Conservation (phyloP, 2,797 vertebrate species). For the Atherinosoma microstoma region DNA sequence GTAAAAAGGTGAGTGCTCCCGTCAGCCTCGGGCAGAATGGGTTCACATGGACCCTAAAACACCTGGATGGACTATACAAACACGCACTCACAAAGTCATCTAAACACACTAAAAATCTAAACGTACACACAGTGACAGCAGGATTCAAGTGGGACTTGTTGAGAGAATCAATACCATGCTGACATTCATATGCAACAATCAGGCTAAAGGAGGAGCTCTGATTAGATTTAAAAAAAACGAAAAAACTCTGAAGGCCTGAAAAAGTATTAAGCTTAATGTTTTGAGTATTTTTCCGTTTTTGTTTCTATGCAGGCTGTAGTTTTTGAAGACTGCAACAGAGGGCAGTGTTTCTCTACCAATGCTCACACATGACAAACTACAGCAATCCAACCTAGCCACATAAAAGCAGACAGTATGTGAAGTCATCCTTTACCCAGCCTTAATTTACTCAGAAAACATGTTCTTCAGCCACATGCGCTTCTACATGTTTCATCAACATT, state of each 20-base stretch:
- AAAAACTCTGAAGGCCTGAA: background rate
- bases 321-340: slow-evolving; percentile 43
- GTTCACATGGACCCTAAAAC: slow-evolving; percentile 44
- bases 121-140: background rate
- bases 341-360: slow-evolving; percentile 58
- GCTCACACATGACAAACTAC: background rate
- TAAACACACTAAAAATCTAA: background rate
- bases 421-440: slow-evolving; percentile 44
- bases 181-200: background rate
- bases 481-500: background rate
- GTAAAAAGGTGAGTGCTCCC: slow-evolving; percentile 55
- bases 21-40: slow-evolving; percentile 41
- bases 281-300: background rate
- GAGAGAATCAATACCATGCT: background rate
- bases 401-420: slow-evolving; percentile 5
- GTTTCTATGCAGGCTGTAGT: slow-evolving; percentile 26
- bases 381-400: slow-evolving; percentile 11
- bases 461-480: background rate
- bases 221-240: background rate
- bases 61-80: slow-evolving; percentile 57
- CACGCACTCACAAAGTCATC: background rate
- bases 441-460: slow-evolving; percentile 6
- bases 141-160: background rate
- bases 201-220: background rate
- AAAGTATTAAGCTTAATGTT: background rate